Evolutionary conservation across 2,797 vertebrate species (phyloP), one percentile per base, ranked within the genome.

Genomic region (Esox lucius): DNA sequence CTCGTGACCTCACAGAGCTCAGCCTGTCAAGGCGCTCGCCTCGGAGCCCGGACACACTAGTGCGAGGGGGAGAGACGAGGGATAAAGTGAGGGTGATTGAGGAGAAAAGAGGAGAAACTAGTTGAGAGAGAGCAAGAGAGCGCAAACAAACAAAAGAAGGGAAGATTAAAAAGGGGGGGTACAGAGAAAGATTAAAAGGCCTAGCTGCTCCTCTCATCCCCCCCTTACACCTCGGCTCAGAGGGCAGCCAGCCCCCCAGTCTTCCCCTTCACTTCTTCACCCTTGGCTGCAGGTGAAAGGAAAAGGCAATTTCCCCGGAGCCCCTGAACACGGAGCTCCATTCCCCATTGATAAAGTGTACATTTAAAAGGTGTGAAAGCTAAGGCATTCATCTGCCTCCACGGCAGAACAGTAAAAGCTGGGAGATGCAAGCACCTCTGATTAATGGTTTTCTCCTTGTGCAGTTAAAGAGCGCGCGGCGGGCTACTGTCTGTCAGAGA

Each of bases 291-390:
- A 86, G 90, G 89, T 89, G 88, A 91, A 79, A 87, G 79, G 85
- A 85, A 88, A 86, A 91, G 86, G 88, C 87, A 91, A 91, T 91
- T 91, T 91, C 84, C 88, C 84, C 80, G 81, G 80, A 73, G 83
- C 83, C 81, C 51, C 28, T 83, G 82, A 83, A 73, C 81, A 82
- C 79, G 80, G 78, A 19, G 81, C 87, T 84, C 85, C 90, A 89
- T 89, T 90, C 84, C 86, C 89, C 90, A 88, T 82, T 87, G 90
- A 92, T 89, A 92, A 91, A 91, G 87, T 90, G 87, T 87, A 91
- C 87, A 89, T 90, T 89, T 89, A 87, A 91, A 91, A 87, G 71
- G 68, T 22, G 51, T 51, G 79, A 85, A 88, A 89, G 88, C 77
- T 75, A 85, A 82, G 79, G 84, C 90, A 92, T 92, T 91, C 87